phyloP scores from a whole-genome alignment of 2,888 invertebrate species.

The Leptura quadrifasciata region DNA sequence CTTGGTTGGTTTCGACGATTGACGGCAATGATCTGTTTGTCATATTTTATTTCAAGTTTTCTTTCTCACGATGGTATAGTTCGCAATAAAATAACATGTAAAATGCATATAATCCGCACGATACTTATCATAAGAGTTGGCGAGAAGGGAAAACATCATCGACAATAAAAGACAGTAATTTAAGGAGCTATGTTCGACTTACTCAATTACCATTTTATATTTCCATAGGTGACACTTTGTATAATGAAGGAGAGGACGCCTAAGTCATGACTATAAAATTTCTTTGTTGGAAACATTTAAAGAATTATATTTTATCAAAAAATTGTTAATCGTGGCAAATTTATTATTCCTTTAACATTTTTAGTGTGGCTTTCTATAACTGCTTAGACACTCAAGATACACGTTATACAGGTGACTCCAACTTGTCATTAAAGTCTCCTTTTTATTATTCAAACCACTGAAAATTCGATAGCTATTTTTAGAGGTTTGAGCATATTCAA shows the following conservation, averaged over 20 bases:
- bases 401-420: conserved; percentile 14
- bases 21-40: too few species aligned
- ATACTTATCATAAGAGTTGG: conserved; percentile 28
- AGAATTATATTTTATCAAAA: conserved; percentile 8
- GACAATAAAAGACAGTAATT: conserved; percentile 53
- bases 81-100: background rate
- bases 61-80: background rate
- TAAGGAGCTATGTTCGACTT: conserved; percentile 48
- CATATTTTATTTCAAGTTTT: background rate
- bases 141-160: conserved; percentile 49
- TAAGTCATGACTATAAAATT: conserved; percentile 25
- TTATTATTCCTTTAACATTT: conserved; percentile 10
- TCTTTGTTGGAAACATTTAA: conserved; percentile 18
- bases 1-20: too few species aligned
- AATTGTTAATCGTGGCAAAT: conserved; percentile 16
- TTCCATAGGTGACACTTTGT: conserved; percentile 48
- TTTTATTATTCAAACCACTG: conserved; percentile 31
- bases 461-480: conserved; percentile 17
- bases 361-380: background rate
- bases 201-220: conserved; percentile 54
- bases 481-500: conserved; percentile 29
- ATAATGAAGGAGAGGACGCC: conserved; percentile 41
- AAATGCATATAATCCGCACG: conserved; percentile 6
- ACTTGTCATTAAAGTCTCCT: conserved; percentile 17
- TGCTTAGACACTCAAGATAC: background rate